Evolutionary conservation across 1,140 invertebrate species (phyloP).

Genomic region (Drosophila oshimai): DNA sequence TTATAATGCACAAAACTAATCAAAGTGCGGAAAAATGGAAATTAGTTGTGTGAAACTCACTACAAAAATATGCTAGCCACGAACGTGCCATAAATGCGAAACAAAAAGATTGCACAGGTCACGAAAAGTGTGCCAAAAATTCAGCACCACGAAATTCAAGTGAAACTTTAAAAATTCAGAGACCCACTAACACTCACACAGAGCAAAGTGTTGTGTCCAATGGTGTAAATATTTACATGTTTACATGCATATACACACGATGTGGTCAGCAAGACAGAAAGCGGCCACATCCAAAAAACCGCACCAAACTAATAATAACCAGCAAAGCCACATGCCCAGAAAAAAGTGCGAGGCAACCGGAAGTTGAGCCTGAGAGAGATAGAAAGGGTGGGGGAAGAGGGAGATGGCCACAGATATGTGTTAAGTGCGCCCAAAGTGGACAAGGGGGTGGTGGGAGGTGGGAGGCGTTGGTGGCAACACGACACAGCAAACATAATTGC

Average conservation of each 20-base stretch:
- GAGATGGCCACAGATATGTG: slow-evolving; percentile 21
- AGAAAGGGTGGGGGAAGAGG: neutral
- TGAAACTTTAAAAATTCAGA: slow-evolving; percentile 41
- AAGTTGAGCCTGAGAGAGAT: neutral
- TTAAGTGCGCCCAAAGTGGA: slow-evolving; percentile 41
- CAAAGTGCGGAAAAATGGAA: neutral
- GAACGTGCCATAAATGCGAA: slow-evolving; percentile 6
- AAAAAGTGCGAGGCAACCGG: slow-evolving; percentile 4
- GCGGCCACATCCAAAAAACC: slow-evolving; percentile 58
- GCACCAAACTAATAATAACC: slow-evolving; percentile 76
- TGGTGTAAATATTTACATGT: slow-evolving; percentile 60
- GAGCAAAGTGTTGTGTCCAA: slow-evolving; percentile 23
- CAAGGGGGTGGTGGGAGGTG: neutral
- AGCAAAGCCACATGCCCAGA: slow-evolving; percentile 58
- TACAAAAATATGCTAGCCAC: neutral
- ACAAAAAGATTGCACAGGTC: neutral
- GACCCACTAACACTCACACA: neutral
- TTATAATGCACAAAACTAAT: neutral
- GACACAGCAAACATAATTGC: slow-evolving; percentile 78
- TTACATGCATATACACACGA: slow-evolving; percentile 22
- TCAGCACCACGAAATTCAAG: neutral
- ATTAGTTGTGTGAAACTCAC: neutral
- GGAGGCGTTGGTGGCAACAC: slow-evolving; percentile 24
- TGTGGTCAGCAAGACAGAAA: slow-evolving; percentile 61
- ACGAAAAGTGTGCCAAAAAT: slow-evolving; percentile 37